Base-by-base conservation (phyloP, 2,888 invertebrate species). In the Bembecia ichneumoniformis region DNA sequence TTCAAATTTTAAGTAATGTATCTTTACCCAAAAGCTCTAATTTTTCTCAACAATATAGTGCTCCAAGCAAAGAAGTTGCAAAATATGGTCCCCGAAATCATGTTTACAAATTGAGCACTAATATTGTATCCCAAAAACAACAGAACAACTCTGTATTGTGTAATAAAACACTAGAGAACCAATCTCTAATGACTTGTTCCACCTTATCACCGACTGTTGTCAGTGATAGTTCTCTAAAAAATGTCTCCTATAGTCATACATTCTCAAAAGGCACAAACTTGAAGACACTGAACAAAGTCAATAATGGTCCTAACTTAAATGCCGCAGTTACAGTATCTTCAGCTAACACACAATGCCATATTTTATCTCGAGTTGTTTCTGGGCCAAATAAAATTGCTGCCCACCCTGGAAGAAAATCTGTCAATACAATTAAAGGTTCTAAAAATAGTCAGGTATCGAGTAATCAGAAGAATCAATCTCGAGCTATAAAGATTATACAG, bases 401-500 rank as follows among this genome's bases (percentile, higher is more conserved):
- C 15, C 86, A 87, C 60, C 81, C 84, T 7, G 84, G 86, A 49
- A 74, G 78, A 52, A 87, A 86, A 66, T 74, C 81, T 17, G 69
- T 77, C 35, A 83, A 77, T 59, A 64, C 82, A 52, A 65, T 82
- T 7, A 84, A 83, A 60, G 77, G 76, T 50, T 76, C 82, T 10
- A 86, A 84, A 64, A 78, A 61, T 58, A 72, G 79, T 16, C 80
- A 82, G 64, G 64, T 63, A 9, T 64, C 76, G 3, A 68, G 58
- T 20, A 46, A 15, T 35, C 82, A 81, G 56, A 84, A 83, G 55
- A 82, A 73, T 64, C 83, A 84, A 55, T 82, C 86, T 0, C 86
- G 88, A 59, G 79, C 89, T 16, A 83, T 90, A 14, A 89, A 90
- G 68, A 89, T 89, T 53, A 87, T 89, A 55, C 89, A 89, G 59